These are phyloP conservation scores for Darwinula stevensoni DNA, from an alignment of 2,888 invertebrate species.

Conservation along the genomic window DNA sequence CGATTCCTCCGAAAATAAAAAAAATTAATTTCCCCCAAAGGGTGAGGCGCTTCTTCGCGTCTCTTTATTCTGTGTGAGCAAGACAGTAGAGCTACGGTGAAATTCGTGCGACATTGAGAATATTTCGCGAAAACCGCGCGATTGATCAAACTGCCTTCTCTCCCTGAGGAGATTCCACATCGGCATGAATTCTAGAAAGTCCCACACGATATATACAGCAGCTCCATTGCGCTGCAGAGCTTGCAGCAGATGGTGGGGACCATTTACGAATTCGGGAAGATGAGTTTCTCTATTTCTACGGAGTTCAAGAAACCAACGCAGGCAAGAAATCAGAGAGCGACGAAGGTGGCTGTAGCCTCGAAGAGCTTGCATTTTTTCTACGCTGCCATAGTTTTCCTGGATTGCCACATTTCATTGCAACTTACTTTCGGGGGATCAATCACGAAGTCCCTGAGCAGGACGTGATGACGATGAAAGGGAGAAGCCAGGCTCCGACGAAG, in stretches of 20 bases:
- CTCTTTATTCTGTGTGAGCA: too few species aligned
- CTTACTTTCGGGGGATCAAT: neutral
- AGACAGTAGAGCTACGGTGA: too few species aligned
- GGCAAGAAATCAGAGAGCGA: conserved; percentile 39
- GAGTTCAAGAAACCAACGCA: conserved; percentile 40
- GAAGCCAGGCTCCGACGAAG: conserved; percentile 40
- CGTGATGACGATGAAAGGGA: conserved; percentile 35
- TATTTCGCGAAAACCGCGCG: too few species aligned
- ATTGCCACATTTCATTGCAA: too few species aligned
- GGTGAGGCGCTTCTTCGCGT: too few species aligned
- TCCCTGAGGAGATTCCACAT: too few species aligned
- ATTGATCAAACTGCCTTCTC: too few species aligned
- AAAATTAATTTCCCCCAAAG: too few species aligned
- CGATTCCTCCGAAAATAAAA: too few species aligned
- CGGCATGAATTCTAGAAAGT: too few species aligned
- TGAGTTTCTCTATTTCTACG: conserved; percentile 27
- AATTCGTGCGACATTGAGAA: too few species aligned
- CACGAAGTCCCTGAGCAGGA: conserved; percentile 38
- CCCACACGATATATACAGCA: too few species aligned
- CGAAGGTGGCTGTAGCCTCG: conserved; percentile 31
- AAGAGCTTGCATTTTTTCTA: conserved; percentile 40
- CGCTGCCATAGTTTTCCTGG: neutral
- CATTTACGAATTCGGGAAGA: conserved; percentile 26
- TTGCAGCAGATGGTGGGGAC: conserved; percentile 14
- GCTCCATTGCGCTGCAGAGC: conserved; percentile 12